Base-by-base conservation (phyloP, 2,113 vertebrate genomes). In the Muntiacus reevesi region DNA sequence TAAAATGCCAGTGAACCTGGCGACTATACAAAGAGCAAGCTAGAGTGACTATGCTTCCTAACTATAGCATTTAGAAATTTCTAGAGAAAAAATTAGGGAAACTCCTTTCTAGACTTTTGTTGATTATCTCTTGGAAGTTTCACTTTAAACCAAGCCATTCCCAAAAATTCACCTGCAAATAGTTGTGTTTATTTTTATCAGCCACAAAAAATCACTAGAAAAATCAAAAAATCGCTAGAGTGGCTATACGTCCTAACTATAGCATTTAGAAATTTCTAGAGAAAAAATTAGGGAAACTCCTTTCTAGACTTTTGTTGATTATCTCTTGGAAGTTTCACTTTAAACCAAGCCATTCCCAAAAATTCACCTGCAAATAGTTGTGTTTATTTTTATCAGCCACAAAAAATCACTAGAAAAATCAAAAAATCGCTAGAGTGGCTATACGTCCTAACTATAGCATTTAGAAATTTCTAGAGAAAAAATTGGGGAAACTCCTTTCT, bases 161-260 rank as follows among this genome's bases (percentile, higher is more conserved):
- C 54, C 54, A 16, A 1, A 55, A 94, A 97, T 87, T 96, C 96
- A 97, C 88, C 95, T 45, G 89, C 27, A 91, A 96, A 96, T 84
- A 94, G 64, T 98, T 98, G 97, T 98, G 89, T 97, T 98, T 99
- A 83, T 89, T 55, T 97, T 97, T 95, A 52, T 76, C 67, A 96
- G 85, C 84, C 95, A 96, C 96, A 89, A 98, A 98, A 98, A 97
- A 76, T 64, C 90, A 87, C 1, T 79, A 36, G 23, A 89, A 87
- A 97, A 86, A 15, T 13, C 3, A 9, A 50, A 50, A 50, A 50
- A 50, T 14, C 3, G 11, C 19, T 45, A 60, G 1, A 8, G 0
- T 19, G 15, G 36, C 0, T n/a, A 13, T 78, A 84, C 13, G 59
- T 88, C 36, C 33, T 62, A 62, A 88, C 50, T 52, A 28, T 3